Base-by-base conservation (phyloP, 2,888 invertebrate species). In the Caenorhabditis zanzibari region DNA sequence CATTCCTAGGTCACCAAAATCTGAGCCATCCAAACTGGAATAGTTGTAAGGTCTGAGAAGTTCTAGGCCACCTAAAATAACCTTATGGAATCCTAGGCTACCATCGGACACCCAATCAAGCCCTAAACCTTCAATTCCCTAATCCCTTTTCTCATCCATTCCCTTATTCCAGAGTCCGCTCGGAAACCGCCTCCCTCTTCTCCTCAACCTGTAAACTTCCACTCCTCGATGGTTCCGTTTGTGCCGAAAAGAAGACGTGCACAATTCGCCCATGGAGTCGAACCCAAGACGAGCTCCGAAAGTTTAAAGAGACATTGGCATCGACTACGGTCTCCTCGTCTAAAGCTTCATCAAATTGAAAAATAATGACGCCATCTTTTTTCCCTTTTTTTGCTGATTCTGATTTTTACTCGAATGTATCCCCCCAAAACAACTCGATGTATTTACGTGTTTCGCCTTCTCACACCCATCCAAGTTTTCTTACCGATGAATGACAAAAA, bases 231-330 rank as follows among this genome's bases (percentile, higher is more conserved):
- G 68, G 73, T 2, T 41, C 63, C 2, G 38, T 76, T 2, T 41
- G 75, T 6, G 61, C 47, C 19, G 85, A 79, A 26, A 83, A 83
- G 56, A 84, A 84, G 59, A 73, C 81, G 44, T 87, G 87, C 82
- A 82, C 87, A 12, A 69, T 84, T 26, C 71, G 87, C 35, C 87
- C 87, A 24, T 87, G 87, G 87, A 82, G 82, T 38, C 68, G 84
- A 28, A 85, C 87, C 14, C 87, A 87, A 26, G 87, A 85, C 28
- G 87, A 87, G 41, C 64, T 87, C 28, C 73, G 84, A 41, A 85
- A 87, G 32, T 87, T 82, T 79, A 87, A 87, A 47, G 82, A 86
- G 44, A 86, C 86, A 0, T 38, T 82, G 14, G 74, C 74, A 16
- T 69, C 75, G 19, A 76, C 81, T 4, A 81, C 71, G 9, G 69